A percentile compares a stretch with the other conserved stretches of the same genome.
phyloP scores from a whole-genome alignment of 1,140 invertebrate species.

The Paramacrobiotus metropolitanus region DNA sequence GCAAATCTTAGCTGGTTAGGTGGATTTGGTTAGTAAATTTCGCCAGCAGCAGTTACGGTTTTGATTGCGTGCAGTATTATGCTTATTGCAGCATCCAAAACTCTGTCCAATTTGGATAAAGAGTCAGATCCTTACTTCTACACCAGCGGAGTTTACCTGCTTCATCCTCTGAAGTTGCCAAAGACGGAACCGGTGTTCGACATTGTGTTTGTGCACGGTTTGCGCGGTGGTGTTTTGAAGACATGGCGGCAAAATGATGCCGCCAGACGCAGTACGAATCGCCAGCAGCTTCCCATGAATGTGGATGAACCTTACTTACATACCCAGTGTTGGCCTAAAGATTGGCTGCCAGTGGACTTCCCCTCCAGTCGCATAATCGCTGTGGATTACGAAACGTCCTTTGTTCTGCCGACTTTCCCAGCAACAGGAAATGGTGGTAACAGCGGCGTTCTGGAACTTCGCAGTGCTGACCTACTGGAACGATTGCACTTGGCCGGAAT shows the following conservation, averaged over 20 bases:
- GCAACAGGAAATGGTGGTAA: not conserved
- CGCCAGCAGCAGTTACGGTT: no score
- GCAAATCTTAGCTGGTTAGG: no score
- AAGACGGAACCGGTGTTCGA: not conserved
- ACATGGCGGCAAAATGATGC: not conserved
- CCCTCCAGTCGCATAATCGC: constrained; percentile 1
- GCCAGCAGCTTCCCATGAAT: no score
- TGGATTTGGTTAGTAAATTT: no score
- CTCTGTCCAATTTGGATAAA: not conserved
- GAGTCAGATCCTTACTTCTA: not conserved
- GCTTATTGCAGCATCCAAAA: not conserved
- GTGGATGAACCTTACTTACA: not conserved
- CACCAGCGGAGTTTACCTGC: not conserved
- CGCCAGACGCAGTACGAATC: no score
- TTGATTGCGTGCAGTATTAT: no score
- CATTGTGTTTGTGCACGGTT: not conserved
- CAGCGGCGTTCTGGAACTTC: not conserved
- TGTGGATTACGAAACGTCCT: constrained; percentile 1
- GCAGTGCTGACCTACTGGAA: not conserved
- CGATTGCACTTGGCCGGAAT: not conserved
- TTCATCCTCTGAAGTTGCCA: not conserved
- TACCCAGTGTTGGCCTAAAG: not conserved
- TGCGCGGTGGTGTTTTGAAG: not conserved
- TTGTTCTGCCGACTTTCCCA: not conserved
- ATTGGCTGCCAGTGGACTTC: not conserved